Base-by-base conservation (phyloP, 2,888 invertebrate species). In the Zhuqinia jingwanae region DNA sequence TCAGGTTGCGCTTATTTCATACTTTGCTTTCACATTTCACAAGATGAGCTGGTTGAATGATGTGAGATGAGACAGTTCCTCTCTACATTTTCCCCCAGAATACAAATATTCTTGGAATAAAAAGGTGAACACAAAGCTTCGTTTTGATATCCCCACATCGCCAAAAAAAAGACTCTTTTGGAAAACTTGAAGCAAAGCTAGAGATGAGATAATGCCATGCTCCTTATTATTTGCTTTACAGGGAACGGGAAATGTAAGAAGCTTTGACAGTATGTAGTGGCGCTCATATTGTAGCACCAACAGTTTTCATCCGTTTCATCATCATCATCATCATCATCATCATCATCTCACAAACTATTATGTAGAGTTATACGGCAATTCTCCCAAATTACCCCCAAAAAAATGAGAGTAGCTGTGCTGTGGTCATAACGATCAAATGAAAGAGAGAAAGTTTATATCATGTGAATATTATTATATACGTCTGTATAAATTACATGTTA, bases 121-220 rank as follows among this genome's bases (percentile, higher is more conserved):
- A 45, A 20, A 45, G 45, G 22, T 45, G 45, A 42, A 63, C 2
- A 63, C 63, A 36, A 68, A 68, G 22, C 11, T 68, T 68, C 68
- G 36, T 65, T 63, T 45, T 22, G 68, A n/a, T n/a, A n/a, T n/a
- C n/a, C n/a, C n/a, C n/a, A n/a, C n/a, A 68, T 42, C 68, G 42
- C 10, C 22, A 17, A 11, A 13, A 10, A 22, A 11, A 11, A 22
- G 11, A 3, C 10, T 45, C 2, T n/a, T n/a, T 36, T 45, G 13
- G 17, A 60, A 25, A 60, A 60, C 60, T 6, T 45, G 68, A 36
- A 11, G 27, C 8, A 68, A 68, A 17, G 22, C n/a, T 36, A 45
- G 20, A 22, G 15, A 30, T 1, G 15, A 22, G 15, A 63, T n/a
- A 15, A n/a, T 27, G 30, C 5, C 36, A n/a, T 11, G 10, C 27